These are phyloP conservation scores for Lerema accius DNA, from an alignment of 1,140 invertebrate species.

Conservation along the genomic window DNA sequence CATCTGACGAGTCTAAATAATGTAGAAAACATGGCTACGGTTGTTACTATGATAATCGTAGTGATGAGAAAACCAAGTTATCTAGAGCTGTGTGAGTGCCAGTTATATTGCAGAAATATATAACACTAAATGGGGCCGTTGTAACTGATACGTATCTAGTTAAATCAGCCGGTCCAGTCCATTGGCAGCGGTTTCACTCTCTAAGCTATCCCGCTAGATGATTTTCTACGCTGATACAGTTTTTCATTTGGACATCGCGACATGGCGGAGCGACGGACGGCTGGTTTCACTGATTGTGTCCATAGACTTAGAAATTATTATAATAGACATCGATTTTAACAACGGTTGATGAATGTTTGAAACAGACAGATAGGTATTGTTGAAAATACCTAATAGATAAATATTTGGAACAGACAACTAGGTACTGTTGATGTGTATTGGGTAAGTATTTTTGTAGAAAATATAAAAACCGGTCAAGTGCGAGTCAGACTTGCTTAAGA, in stretches of 20 bases:
- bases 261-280: constrained; percentile 39
- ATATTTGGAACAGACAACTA: no score
- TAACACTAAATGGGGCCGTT: constrained; percentile 22
- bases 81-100: not conserved
- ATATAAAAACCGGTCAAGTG: no score
- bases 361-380: not conserved
- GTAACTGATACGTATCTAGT: constrained; percentile 36
- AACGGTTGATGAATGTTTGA: constrained; percentile 1
- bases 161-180: constrained; percentile 49
- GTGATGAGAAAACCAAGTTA: constrained; percentile 29
- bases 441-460: no score
- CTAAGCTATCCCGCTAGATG: constrained; percentile 62
- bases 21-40: constrained; percentile 45
- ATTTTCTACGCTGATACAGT: constrained; percentile 71
- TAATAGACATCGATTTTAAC: constrained; percentile 16
- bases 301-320: constrained; percentile 38
- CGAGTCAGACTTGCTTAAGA: no score
- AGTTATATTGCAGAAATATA: constrained; percentile 11
- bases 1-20: constrained; percentile 39
- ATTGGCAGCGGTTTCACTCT: constrained; percentile 67
- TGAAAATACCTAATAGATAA: no score
- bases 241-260: constrained; percentile 58
- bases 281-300: constrained; percentile 62
- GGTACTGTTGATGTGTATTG: no score
- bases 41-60: constrained; percentile 43